Percentiles rank a stretch among this genome's conserved stretches.
phyloP scores from a whole-genome alignment of 2,797 vertebrate genomes.

The Apodemus agrarius region DNA sequence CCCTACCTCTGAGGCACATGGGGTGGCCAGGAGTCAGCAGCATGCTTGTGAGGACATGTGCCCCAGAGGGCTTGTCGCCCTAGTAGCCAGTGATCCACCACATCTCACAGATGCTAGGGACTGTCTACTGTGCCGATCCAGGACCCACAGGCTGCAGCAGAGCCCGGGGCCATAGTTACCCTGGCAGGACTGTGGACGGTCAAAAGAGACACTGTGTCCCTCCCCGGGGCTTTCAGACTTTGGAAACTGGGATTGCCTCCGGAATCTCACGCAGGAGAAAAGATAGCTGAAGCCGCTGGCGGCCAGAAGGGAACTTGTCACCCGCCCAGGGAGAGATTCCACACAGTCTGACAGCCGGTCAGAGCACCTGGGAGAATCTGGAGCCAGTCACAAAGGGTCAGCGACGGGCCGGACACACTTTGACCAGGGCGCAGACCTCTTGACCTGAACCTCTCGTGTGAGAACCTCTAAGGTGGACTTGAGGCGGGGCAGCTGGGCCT shows the following conservation, averaged over 20 bases:
- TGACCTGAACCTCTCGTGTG: background rate
- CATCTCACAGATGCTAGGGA: background rate
- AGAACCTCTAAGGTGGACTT: background rate
- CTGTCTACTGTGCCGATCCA: background rate
- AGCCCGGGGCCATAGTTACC: background rate
- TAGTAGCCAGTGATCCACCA: background rate
- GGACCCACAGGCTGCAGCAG: accelerated
- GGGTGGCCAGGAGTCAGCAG: no score
- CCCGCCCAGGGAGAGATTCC: background rate
- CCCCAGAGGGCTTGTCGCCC: background rate
- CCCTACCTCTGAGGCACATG: background rate
- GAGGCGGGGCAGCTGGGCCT: no score
- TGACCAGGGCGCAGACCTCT: background rate
- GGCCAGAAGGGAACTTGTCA: background rate
- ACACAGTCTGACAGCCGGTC: no score
- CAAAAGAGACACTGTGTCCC: background rate
- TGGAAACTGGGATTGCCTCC: background rate
- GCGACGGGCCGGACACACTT: background rate
- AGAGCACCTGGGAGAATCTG: background rate
- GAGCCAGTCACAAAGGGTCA: background rate
- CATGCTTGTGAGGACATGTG: background rate
- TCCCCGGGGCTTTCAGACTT: background rate
- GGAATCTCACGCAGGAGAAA: background rate
- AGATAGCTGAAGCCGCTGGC: no score
- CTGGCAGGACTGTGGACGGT: background rate